A percentile compares a stretch with the other conserved stretches of the same genome.
These are phyloP conservation scores for Diadumene lineata DNA, from an alignment of 92 coral and sea anemone genomes.

Conservation along the genomic window DNA sequence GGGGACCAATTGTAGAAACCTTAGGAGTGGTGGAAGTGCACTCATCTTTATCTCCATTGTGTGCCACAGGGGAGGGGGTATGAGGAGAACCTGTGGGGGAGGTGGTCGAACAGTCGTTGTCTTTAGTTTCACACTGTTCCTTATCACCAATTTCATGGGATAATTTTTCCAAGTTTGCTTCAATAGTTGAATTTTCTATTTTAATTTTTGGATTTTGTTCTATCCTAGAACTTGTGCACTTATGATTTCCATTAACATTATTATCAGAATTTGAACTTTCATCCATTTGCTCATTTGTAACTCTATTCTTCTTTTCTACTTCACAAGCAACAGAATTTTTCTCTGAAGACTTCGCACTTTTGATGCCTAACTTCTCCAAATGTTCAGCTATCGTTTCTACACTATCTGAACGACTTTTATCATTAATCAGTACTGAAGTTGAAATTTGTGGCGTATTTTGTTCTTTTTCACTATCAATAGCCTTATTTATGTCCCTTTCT, in stretches of 20 bases:
- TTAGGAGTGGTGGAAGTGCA: conserved; percentile 5
- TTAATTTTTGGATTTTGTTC: too few species aligned
- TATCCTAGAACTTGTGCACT: too few species aligned
- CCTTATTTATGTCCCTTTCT: neutral
- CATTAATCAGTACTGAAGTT: neutral
- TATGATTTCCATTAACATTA: too few species aligned
- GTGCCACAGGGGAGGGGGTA: neutral
- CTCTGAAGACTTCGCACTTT: neutral
- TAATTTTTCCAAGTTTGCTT: too few species aligned
- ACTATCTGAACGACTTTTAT: neutral
- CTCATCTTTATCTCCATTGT: neutral
- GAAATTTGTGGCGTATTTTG: neutral
- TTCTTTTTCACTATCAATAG: neutral
- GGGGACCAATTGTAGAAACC: conserved; percentile 40
- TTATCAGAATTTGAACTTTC: neutral
- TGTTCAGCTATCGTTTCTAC: neutral
- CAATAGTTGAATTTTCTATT: too few species aligned
- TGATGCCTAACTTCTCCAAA: neutral
- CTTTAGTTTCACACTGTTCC: too few species aligned
- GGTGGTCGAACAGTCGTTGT: neutral
- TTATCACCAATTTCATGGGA: too few species aligned
- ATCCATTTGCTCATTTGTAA: neutral
- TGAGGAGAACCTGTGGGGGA: neutral
- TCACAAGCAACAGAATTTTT: neutral
- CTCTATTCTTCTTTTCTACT: neutral